Percentiles rank a stretch among this genome's conserved stretches.
phyloP scores from a whole-genome alignment of 2,888 invertebrate genomes.

The Ornithoptera priamus region DNA sequence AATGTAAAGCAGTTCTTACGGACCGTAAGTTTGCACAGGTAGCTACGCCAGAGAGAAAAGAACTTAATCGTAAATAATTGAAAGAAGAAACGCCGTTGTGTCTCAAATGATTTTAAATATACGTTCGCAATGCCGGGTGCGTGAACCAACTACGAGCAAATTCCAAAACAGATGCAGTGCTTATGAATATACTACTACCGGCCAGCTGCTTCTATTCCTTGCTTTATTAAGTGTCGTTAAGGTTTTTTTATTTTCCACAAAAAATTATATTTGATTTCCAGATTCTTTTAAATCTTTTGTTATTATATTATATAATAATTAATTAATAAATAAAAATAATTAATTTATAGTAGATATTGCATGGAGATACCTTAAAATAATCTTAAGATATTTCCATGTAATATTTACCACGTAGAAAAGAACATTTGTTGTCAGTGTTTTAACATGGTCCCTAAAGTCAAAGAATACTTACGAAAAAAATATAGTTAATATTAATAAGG shows the following conservation, averaged over 20 bases:
- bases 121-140: conserved; percentile 1
- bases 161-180: conserved; percentile 26
- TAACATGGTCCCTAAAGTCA: no score
- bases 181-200: conserved; percentile 31
- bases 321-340: not conserved
- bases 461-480: no score
- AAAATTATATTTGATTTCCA: not conserved
- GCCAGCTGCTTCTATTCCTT: conserved; percentile 37
- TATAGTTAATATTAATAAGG: no score
- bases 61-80: conserved; percentile 16
- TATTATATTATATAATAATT: not conserved
- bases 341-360: no score
- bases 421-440: not conserved
- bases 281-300: not conserved
- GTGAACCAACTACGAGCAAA: conserved; percentile 13
- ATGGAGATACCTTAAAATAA: not conserved
- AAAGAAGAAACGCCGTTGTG: conserved; percentile 10
- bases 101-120: conserved; percentile 19
- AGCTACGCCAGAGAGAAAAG: conserved; percentile 3
- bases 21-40: conserved; percentile 17
- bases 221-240: conserved; percentile 29
- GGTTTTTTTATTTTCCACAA: not conserved
- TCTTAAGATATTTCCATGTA: not conserved
- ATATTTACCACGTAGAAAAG: not conserved
- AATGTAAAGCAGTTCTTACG: conserved; percentile 10